Evolutionary conservation across 92 coral and sea anemone genomes (phyloP).

Genomic region (Paramuricea clavata): DNA sequence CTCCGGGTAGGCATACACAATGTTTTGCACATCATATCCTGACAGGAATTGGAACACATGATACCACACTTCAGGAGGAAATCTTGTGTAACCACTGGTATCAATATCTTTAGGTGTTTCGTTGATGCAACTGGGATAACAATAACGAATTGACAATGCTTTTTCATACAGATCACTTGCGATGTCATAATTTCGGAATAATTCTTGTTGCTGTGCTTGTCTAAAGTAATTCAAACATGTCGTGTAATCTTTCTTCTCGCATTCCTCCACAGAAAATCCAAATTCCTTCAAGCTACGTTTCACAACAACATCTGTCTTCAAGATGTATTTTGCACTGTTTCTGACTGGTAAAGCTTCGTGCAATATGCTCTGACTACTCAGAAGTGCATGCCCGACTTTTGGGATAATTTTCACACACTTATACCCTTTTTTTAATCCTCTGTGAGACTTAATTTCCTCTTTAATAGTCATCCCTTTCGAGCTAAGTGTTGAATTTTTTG

Average conservation of each 20-base stretch:
- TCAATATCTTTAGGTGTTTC: not conserved
- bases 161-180: constrained; percentile 39
- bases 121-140: not conserved
- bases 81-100: not conserved
- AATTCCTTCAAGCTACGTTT: constrained; percentile 14
- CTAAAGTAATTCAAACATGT: constrained; percentile 26
- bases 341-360: constrained; percentile 37
- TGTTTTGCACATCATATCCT: constrained; percentile 30
- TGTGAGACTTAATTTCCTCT: constrained; percentile 23
- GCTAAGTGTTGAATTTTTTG: not conserved
- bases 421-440: constrained; percentile 28
- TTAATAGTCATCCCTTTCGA: constrained; percentile 33
- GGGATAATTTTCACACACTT: constrained; percentile 14
- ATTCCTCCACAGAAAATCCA: constrained; percentile 26
- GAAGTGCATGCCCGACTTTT: constrained; percentile 27
- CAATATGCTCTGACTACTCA: constrained; percentile 23
- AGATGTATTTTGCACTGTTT: constrained; percentile 2
- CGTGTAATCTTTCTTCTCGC: constrained; percentile 28
- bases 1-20: constrained; percentile 27
- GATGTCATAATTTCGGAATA: not conserved
- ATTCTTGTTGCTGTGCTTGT: constrained; percentile 37
- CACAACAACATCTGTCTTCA: constrained; percentile 45
- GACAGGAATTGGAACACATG: constrained; percentile 16
- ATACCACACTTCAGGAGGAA: constrained; percentile 20
- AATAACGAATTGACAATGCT: constrained; percentile 43